Evolutionary conservation across 2,113 vertebrate species (phyloP), one percentile per base, ranked within the genome.

Genomic region (Poeciliopsis retropinna): DNA sequence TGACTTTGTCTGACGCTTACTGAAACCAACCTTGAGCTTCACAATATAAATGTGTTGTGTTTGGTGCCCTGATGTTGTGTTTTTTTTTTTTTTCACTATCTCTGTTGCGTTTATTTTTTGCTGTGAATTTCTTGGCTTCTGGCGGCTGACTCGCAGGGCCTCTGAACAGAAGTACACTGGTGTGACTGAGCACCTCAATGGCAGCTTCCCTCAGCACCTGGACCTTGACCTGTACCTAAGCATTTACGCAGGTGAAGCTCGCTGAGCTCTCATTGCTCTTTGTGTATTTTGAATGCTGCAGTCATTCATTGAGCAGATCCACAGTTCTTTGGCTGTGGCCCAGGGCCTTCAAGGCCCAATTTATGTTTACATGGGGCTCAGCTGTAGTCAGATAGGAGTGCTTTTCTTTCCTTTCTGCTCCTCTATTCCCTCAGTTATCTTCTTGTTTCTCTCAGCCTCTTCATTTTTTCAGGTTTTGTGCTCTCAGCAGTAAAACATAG

Each of bases 201-300:
- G 87, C 79, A 86, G 84, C 89, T 64, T 79, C 68, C 92, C 92
- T 1, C 85, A 6, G 79, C 89, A 84, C 78, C 91, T 95, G 81
- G 95, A 96, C 93, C 95, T 96, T 91, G 91, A 84, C 91, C 95
- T 95, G 88, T 96, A 96, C 90, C 95, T 97, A 88, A 95, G 95
- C 91, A 95, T 96, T 93, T 97, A 97, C 54, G 94, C 96, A 96
- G 96, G 97, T 98, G 96, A 95, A 88, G 84, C 87, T 73, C 80
- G 79, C 83, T 75, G 76, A 79, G 86, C 69, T 80, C 85, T 72
- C 76, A 60, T 80, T 78, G 75, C 79, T 90, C 91, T 89, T 92
- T 88, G 81, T 91, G 82, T 87, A 66, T 81, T 89, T 66, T 85
- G 78, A 90, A 92, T 88, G 80, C 64, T 11, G 51, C 76, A 87